Evolutionary conservation across 1,140 invertebrate genomes (phyloP), one percentile per base, ranked within the genome.

Genomic region (Heliconius himera): DNA sequence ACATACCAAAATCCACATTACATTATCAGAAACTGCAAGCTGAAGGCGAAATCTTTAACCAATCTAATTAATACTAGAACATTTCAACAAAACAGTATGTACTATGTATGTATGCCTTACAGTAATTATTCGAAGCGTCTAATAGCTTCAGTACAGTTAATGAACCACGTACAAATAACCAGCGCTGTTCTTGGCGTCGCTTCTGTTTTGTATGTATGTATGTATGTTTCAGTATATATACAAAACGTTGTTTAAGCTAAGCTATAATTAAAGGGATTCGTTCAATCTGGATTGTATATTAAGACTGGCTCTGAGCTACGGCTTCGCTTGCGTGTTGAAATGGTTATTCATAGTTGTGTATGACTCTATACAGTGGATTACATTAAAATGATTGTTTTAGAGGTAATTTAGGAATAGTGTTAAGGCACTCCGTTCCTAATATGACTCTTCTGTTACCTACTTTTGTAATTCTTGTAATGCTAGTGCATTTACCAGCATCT

Each of bases 41-140:
- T 51, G 18, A 51, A 56, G 54, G 54, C n/a, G n/a, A 56, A 56
- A 56, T 56, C 54, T 56, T 56, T 56, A 56, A 56, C 54, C 54
- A 56, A 56, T 56, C 54, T 22, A 56, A 56, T 56, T 56, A 56
- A 56, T 56, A 56, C 18, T 20, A 16, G 49, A 51, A 51, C 49
- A 51, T 51, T 51, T 51, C 49, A 51, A 51, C 49, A 51, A 51
- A 51, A 51, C 49, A 51, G 49, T 51, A 51, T 8, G 18, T 51
- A 20, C 49, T 51, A 51, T 51, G 41, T 51, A 51, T 51, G 41
- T 46, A 16, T 46, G 41, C 13, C 41, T 46, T 46, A 3, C 51
- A 54, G 54, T 56, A 56, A 56, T 56, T 56, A 56, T 56, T 56
- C 8, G 18, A 5, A 18, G 54, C 54, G 54, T 56, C 54, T 56